Evolutionary conservation across 2,888 invertebrate species (phyloP).

Genomic region (Campoplex capitator): DNA sequence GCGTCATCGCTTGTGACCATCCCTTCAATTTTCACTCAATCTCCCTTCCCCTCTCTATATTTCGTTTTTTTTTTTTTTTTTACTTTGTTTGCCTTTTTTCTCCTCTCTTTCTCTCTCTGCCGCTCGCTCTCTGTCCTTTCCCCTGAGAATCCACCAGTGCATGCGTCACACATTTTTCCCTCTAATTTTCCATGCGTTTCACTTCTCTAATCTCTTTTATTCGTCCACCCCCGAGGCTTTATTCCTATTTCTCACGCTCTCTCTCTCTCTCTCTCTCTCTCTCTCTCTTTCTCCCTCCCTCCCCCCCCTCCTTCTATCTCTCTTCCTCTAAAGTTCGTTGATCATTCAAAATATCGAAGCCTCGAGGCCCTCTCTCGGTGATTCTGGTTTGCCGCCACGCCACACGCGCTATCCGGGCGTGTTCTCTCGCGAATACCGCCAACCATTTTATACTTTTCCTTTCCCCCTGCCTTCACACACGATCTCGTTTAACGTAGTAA

Average conservation of each 20-base stretch:
- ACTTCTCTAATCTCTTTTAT: slow-evolving; percentile 61
- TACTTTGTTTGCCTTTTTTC: background rate
- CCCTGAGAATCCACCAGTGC: background rate
- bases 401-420: slow-evolving; percentile 12
- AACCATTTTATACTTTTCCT: slow-evolving; percentile 2
- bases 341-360: slow-evolving; percentile 34
- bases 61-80: background rate
- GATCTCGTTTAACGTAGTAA: slow-evolving; percentile 65
- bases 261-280: background rate
- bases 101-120: background rate
- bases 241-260: background rate
- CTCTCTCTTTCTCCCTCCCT: background rate
- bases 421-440: background rate
- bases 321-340: slow-evolving; percentile 1
- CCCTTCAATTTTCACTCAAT: slow-evolving; percentile 45
- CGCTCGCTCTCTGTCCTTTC: background rate
- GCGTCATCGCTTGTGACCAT: slow-evolving; percentile 50
- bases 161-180: slow-evolving; percentile 19
- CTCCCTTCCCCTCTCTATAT: background rate
- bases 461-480: slow-evolving; percentile 2
- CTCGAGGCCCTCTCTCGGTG: slow-evolving; percentile 34
- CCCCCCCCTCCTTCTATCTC: background rate
- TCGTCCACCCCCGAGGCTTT: background rate
- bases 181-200: slow-evolving; percentile 54
- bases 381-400: slow-evolving; percentile 23